A percentile compares a stretch with the other conserved stretches of the same genome.
phyloP scores from a whole-genome alignment of 2,888 invertebrate genomes.

The Stenodera caucasica region DNA sequence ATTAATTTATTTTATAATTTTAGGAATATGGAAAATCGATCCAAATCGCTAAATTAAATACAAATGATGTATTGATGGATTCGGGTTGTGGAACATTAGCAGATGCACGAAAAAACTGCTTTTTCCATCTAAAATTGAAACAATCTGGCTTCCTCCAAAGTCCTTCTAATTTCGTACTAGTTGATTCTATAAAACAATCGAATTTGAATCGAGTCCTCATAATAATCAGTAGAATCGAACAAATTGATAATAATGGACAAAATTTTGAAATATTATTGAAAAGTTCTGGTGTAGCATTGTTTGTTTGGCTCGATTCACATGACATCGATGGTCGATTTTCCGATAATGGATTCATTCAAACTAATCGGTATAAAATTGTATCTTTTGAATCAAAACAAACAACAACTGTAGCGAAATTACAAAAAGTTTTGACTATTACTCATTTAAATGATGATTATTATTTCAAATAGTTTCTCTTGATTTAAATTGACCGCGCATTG shows the following conservation, averaged over 20 bases:
- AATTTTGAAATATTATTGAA: slow-evolving; percentile 51
- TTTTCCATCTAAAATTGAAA: slow-evolving; percentile 58
- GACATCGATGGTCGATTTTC: slow-evolving; percentile 66
- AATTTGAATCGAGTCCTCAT: slow-evolving; percentile 60
- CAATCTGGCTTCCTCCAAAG: slow-evolving; percentile 54
- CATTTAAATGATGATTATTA: slow-evolving; percentile 36
- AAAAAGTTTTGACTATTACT: slow-evolving; percentile 42
- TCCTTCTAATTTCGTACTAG: slow-evolving; percentile 71
- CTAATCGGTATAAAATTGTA: slow-evolving; percentile 38
- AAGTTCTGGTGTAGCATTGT: slow-evolving; percentile 63
- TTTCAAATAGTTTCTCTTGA: background rate
- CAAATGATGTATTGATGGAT: slow-evolving; percentile 46
- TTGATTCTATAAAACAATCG: slow-evolving; percentile 61
- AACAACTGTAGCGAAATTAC: slow-evolving; percentile 35
- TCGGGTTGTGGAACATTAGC: slow-evolving; percentile 46
- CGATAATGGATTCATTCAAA: slow-evolving; percentile 70
- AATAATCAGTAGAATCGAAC: slow-evolving; percentile 39
- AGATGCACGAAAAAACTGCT: slow-evolving; percentile 51
- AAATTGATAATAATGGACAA: slow-evolving; percentile 27
- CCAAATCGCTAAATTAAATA: slow-evolving; percentile 22
- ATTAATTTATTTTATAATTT: slow-evolving; percentile 10
- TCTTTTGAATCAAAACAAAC: slow-evolving; percentile 39
- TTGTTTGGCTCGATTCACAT: slow-evolving; percentile 69
- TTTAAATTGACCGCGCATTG: background rate
- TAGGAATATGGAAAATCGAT: slow-evolving; percentile 36